phyloP scores from a whole-genome alignment of 2,888 invertebrate genomes.

The Eremobia ochroleuca region DNA sequence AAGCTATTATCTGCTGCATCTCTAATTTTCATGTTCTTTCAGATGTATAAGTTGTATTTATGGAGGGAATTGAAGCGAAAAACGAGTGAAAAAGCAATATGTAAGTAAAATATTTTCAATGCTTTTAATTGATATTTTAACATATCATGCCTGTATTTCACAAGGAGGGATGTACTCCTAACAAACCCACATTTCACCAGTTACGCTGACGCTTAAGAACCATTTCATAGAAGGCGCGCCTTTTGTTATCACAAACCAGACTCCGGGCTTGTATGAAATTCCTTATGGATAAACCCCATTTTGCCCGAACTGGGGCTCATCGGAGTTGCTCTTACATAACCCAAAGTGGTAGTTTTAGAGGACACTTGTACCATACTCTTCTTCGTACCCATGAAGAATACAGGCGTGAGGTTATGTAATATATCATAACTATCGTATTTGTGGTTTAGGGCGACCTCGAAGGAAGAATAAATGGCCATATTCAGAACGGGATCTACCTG shows the following conservation, averaged over 20 bases:
- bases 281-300: background rate
- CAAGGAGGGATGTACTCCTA: background rate
- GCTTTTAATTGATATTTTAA: background rate
- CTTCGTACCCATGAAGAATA: background rate
- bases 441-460: conserved; percentile 82
- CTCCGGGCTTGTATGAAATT: background rate
- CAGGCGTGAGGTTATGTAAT: background rate
- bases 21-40: conserved; percentile 59
- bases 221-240: background rate
- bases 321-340: background rate
- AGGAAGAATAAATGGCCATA: conserved; percentile 77
- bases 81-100: conserved; percentile 71
- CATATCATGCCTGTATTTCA: background rate
- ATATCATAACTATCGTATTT: background rate
- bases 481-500: conserved; percentile 79
- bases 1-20: conserved; percentile 30
- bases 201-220: background rate
- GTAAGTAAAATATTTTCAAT: conserved; percentile 73
- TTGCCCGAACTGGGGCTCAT: background rate
- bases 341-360: background rate
- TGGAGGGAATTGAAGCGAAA: conserved; percentile 70
- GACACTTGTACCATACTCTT: background rate
- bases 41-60: conserved; percentile 82
- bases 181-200: background rate
- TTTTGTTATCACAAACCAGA: too few species aligned